phyloP scores from a whole-genome alignment of 92 coral and sea anemone species.

The Zoanthus solanderi region DNA sequence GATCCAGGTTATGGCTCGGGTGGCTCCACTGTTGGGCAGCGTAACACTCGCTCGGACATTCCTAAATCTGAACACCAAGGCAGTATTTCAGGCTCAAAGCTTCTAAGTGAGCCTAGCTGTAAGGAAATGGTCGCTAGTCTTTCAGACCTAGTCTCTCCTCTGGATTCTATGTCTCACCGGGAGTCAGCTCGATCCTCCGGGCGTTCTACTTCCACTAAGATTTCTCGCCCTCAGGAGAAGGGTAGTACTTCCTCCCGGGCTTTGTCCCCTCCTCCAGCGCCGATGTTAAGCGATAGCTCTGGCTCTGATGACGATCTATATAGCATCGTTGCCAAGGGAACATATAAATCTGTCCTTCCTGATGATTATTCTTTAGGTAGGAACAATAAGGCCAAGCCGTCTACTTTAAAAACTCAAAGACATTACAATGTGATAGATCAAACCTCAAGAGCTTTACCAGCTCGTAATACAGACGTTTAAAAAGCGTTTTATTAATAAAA shows the following conservation, averaged over 20 bases:
- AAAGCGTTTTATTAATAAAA: not conserved
- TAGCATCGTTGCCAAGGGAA: conserved; percentile 95
- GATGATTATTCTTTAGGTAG: conserved; percentile 52
- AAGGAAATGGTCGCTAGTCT: conserved; percentile 48
- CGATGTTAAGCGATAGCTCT: conserved; percentile 82
- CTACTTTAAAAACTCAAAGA: conserved; percentile 28
- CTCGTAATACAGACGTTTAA: conserved; percentile 47
- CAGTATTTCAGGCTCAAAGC: conserved; percentile 36
- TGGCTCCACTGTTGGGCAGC: conserved; percentile 42
- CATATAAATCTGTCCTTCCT: conserved; percentile 77
- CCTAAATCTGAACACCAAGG: conserved; percentile 29
- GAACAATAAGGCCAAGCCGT: conserved; percentile 16
- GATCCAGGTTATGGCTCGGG: conserved; percentile 50
- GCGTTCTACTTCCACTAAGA: conserved; percentile 37
- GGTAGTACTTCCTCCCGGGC: conserved; percentile 38
- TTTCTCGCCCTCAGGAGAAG: conserved; percentile 27
- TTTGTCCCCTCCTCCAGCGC: conserved; percentile 82
- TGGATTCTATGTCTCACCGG: conserved; percentile 70
- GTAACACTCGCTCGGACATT: conserved; percentile 30
- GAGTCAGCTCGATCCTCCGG: conserved; percentile 43
- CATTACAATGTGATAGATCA: conserved; percentile 3
- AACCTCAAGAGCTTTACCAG: conserved; percentile 22
- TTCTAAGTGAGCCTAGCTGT: conserved; percentile 22
- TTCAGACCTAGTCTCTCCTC: conserved; percentile 82
- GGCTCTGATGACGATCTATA: conserved; percentile 95